Conservation (phyloP, 2,113 vertebrate species). For the Callipepla californica region DNA sequence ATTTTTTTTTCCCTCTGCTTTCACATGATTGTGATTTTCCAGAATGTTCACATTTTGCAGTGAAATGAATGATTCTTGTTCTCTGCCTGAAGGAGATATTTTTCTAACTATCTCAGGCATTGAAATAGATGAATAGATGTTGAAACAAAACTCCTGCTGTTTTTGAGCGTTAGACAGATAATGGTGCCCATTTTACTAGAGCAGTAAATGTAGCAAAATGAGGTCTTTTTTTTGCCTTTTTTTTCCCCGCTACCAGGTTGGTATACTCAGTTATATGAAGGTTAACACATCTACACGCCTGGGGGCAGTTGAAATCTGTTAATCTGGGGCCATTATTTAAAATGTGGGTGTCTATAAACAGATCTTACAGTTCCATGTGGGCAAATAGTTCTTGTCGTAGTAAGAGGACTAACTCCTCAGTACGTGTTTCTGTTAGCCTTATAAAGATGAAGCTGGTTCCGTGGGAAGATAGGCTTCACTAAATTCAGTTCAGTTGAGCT, state of each 20-base stretch:
- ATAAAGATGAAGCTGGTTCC: not conserved
- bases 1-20: not conserved
- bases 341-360: not conserved
- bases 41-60: not conserved
- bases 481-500: not conserved
- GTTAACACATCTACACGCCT: not conserved
- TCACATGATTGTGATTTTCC: not conserved
- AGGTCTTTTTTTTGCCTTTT: not conserved
- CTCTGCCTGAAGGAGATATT: not conserved
- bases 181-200: not conserved
- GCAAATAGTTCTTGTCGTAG: not conserved
- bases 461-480: not conserved
- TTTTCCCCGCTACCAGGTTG: not conserved
- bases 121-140: not conserved
- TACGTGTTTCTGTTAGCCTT: not conserved
- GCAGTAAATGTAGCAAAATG: not conserved
- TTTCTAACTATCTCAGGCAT: not conserved
- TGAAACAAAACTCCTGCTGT: not conserved
- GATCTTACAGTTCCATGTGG: not conserved
- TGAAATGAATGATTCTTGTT: not conserved
- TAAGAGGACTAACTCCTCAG: not conserved
- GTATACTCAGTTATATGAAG: rapidly evolving
- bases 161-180: not conserved
- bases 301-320: not conserved
- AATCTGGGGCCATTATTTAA: not conserved